Evolutionary conservation across 1,140 invertebrate genomes (phyloP).

Genomic region (Chymomyza costata): DNA sequence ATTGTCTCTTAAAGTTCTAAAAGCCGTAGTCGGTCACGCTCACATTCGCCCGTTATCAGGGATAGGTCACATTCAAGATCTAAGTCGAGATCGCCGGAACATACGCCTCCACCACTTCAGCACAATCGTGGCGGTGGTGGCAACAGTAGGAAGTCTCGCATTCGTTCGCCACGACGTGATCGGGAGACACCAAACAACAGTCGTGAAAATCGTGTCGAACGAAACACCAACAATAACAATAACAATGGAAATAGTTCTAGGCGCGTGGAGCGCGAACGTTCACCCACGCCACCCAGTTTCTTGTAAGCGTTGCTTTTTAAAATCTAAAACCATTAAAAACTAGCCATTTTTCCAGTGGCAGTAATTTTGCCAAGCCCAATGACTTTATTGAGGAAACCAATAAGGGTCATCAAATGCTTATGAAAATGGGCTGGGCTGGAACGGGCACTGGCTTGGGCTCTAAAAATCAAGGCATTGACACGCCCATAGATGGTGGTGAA

Average conservation of each 20-base stretch:
- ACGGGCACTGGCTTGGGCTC: slow-evolving; percentile 90
- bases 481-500: slow-evolving; percentile 93
- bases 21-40: slow-evolving; percentile 77
- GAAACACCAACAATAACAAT: slow-evolving; percentile 34
- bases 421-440: slow-evolving; percentile 95
- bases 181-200: slow-evolving; percentile 36
- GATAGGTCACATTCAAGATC: slow-evolving; percentile 75
- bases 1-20: slow-evolving; percentile 74
- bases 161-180: slow-evolving; percentile 64
- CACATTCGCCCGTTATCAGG: slow-evolving; percentile 31
- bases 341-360: slow-evolving; percentile 46
- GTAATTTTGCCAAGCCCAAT: slow-evolving; percentile 76
- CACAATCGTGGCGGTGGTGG: slow-evolving; percentile 49
- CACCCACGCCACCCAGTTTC: slow-evolving; percentile 88
- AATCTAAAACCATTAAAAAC: no score
- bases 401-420: slow-evolving; percentile 96
- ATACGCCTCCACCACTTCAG: slow-evolving; percentile 44
- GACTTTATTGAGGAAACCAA: slow-evolving; percentile 88
- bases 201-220: slow-evolving; percentile 34
- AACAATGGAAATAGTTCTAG: slow-evolving; percentile 35
- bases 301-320: slow-evolving; percentile 81
- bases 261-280: slow-evolving; percentile 77
- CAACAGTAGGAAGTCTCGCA: slow-evolving; percentile 49
- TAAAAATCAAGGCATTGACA: slow-evolving; percentile 95
- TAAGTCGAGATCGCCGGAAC: slow-evolving; percentile 76